These are phyloP conservation scores for Todus mexicanus DNA, from an alignment of 2,797 vertebrate species.

Conservation along the genomic window DNA sequence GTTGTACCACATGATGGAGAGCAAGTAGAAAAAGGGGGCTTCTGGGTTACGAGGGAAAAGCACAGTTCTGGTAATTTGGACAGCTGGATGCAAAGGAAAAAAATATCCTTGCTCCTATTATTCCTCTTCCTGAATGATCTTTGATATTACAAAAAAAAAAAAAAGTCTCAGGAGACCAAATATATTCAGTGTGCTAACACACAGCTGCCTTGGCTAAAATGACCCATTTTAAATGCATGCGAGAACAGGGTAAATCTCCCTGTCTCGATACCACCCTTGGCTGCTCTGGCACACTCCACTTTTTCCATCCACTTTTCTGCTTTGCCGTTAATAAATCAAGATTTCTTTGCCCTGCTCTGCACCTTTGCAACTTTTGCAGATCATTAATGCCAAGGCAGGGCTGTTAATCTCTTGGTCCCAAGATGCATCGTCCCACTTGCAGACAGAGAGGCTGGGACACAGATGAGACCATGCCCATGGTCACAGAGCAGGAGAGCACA, in stretches of 20 bases:
- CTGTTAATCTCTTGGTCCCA: constrained; percentile 12
- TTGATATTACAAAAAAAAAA: constrained; percentile 13
- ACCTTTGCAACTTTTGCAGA: background rate
- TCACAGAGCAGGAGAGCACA: background rate
- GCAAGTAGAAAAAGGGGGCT: background rate
- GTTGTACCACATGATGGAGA: background rate
- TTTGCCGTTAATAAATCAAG: constrained; percentile 22
- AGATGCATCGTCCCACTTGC: background rate
- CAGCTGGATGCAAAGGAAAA: background rate
- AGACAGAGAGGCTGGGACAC: background rate
- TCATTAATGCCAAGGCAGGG: constrained; percentile 11
- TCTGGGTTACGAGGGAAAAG: background rate
- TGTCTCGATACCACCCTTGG: background rate
- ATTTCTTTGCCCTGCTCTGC: background rate
- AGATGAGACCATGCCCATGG: background rate
- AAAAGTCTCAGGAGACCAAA: background rate
- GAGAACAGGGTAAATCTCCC: background rate
- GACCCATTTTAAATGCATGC: constrained; percentile 30
- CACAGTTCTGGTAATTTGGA: background rate
- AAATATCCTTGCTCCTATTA: background rate
- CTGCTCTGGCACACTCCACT: background rate
- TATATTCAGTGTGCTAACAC: constrained; percentile 4
- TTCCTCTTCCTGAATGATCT: background rate
- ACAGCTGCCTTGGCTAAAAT: constrained; percentile 42
- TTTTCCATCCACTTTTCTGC: constrained; percentile 1